Base-by-base conservation (phyloP, 2,113 vertebrate species). In the Protobothrops flavoviridis region DNA sequence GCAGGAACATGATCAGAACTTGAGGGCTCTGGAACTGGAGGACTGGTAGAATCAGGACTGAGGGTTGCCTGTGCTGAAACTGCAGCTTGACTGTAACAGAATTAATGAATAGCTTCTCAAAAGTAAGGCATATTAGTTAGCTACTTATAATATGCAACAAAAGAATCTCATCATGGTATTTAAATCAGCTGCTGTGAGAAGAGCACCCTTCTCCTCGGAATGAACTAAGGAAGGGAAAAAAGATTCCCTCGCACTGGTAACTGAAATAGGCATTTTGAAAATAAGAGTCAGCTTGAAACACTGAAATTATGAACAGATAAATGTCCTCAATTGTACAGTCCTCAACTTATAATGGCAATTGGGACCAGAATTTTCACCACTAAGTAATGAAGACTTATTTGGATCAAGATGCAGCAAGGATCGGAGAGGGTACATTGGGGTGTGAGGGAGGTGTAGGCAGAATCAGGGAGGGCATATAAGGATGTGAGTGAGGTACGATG, bases 51-150 rank as follows among this genome's bases (percentile, higher is more conserved):
- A 48, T 96, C 96, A 39, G 96, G 59, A 92, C 96, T 96, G 90
- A 97, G 94, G 52, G 97, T 95, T 26, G 98, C 57, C 45, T 98
- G 93, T 86, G 98, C 98, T 4, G 98, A 98, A 94, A 98, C 97
- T 61, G 98, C 98, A 92, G 98, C 97, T 95, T 99, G 98, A 97
- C 99, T 99, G 93, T 61, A 97, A 96, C 93, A 92, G 29, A 89
- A 85, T 57, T 17, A 57, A 45, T 57, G 39, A 52, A 90, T 2
- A 52, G 13, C n/a, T 33, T 23, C 48, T 69, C n/a, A 87, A 24
- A 26, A 90, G 61, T 20, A 53, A 90, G 48, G 7, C 43, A 39
- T 4, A 8, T 26, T 57, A 24, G 10, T 33, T 57, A 57, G 29
- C 3, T 21, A 90, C 20, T 39, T 64, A 23, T 81, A 81, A 21